phyloP scores from a whole-genome alignment of 1,140 invertebrate species.

The Epicauta chinensis region DNA sequence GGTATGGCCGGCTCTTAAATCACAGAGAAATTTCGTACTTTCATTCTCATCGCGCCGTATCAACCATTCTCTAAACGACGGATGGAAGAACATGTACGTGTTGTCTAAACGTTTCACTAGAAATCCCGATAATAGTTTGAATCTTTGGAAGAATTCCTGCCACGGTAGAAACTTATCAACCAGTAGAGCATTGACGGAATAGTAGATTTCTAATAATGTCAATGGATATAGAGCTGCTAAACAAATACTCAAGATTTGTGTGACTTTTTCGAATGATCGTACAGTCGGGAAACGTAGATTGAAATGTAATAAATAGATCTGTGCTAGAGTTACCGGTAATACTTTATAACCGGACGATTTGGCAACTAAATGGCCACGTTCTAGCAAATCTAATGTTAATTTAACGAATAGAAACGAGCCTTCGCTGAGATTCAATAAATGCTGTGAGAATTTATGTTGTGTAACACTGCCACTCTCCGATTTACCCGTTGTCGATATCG shows the following conservation, averaged over 20 bases:
- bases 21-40: conserved; percentile 83
- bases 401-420: conserved; percentile 91
- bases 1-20: conserved; percentile 81
- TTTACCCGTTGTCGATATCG: conserved; percentile 61
- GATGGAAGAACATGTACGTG: conserved; percentile 95
- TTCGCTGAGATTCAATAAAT: conserved; percentile 73
- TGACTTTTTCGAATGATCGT: conserved; percentile 83
- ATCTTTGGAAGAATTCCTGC: conserved; percentile 82
- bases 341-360: conserved; percentile 92
- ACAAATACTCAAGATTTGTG: conserved; percentile 80
- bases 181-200: conserved; percentile 83
- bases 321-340: conserved; percentile 82
- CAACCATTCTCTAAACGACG: conserved; percentile 94
- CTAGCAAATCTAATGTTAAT: conserved; percentile 88
- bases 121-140: conserved; percentile 77
- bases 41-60: conserved; percentile 86
- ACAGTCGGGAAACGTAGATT: conserved; percentile 88
- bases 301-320: conserved; percentile 91
- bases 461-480: conserved; percentile 55
- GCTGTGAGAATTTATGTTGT: conserved; percentile 74
- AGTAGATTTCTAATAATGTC: conserved; percentile 85
- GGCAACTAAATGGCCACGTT: conserved; percentile 85
- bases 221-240: conserved; percentile 86
- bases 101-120: conserved; percentile 83
- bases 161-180: conserved; percentile 73